Percentiles rank a stretch among this genome's conserved stretches.
Conservation (phyloP, 2,888 invertebrate genomes). For the Flexamia atlantica region DNA sequence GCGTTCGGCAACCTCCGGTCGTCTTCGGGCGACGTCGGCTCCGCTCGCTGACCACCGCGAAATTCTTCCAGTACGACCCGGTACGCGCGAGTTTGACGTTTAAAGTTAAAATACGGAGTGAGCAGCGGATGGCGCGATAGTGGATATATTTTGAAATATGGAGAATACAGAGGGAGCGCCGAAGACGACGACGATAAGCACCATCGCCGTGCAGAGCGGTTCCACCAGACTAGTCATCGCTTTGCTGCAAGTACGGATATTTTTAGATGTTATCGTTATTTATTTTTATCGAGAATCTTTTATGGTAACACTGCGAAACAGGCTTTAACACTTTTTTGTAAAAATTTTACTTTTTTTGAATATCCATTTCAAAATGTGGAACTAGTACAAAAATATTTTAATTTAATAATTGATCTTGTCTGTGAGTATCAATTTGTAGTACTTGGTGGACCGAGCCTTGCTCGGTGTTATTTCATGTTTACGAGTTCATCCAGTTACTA, state of each 20-base stretch:
- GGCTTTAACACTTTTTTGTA: too few species aligned
- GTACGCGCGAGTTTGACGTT: constrained; percentile 37
- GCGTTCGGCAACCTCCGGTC: constrained; percentile 8
- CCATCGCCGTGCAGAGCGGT: constrained; percentile 93
- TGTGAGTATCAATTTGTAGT: too few species aligned
- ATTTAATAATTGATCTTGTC: too few species aligned
- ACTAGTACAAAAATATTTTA: too few species aligned
- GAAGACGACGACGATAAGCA: constrained; percentile 88
- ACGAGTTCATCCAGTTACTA: too few species aligned
- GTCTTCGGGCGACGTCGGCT: constrained; percentile 6
- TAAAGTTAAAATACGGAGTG: neutral
- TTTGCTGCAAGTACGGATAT: constrained; percentile 86
- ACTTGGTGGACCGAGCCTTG: too few species aligned
- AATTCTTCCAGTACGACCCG: constrained; percentile 34
- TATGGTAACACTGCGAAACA: too few species aligned
- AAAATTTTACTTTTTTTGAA: too few species aligned
- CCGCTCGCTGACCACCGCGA: constrained; percentile 15
- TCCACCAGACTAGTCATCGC: constrained; percentile 92
- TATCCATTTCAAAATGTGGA: too few species aligned
- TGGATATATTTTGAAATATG: constrained; percentile 27
- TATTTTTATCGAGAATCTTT: too few species aligned
- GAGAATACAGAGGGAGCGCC: constrained; percentile 38
- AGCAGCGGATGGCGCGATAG: constrained; percentile 15
- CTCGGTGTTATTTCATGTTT: too few species aligned
- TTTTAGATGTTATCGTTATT: too few species aligned